phyloP scores from a whole-genome alignment of 2,888 invertebrate genomes.

The Catonia carolina region DNA sequence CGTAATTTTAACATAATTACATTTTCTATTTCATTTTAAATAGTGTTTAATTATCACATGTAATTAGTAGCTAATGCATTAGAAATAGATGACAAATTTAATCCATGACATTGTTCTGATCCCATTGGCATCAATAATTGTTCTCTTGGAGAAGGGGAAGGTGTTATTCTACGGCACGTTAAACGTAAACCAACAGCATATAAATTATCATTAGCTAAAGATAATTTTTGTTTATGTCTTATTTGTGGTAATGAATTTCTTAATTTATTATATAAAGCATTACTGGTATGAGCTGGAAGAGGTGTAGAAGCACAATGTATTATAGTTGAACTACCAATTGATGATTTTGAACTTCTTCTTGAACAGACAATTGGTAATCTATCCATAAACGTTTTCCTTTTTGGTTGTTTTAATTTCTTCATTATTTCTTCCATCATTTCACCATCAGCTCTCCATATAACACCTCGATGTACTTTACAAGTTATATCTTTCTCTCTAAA shows the following conservation, averaged over 20 bases:
- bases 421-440: slow-evolving; percentile 22
- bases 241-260: slow-evolving; percentile 21
- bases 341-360: slow-evolving; percentile 7
- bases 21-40: too few species aligned
- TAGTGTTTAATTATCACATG: not conserved
- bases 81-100: slow-evolving; percentile 16
- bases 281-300: slow-evolving; percentile 2
- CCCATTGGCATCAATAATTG: slow-evolving; percentile 23
- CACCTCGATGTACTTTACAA: slow-evolving; percentile 17
- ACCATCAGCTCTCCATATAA: slow-evolving; percentile 23
- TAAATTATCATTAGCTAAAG: slow-evolving; percentile 15
- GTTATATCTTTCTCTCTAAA: slow-evolving; percentile 25
- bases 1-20: too few species aligned
- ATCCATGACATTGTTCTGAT: slow-evolving; percentile 19
- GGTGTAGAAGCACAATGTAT: too few species aligned
- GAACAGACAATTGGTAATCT: slow-evolving; percentile 18
- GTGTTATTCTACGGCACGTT: slow-evolving; percentile 15
- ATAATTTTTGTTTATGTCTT: slow-evolving; percentile 13
- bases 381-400: slow-evolving; percentile 23
- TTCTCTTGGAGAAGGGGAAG: slow-evolving; percentile 20
- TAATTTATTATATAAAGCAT: not conserved
- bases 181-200: slow-evolving; percentile 22
- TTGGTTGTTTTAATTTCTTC: slow-evolving; percentile 18
- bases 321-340: not conserved
- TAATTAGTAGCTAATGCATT: slow-evolving; percentile 20